Conservation (phyloP, 2,797 vertebrate species). For the Petrocephalus sullivani region DNA sequence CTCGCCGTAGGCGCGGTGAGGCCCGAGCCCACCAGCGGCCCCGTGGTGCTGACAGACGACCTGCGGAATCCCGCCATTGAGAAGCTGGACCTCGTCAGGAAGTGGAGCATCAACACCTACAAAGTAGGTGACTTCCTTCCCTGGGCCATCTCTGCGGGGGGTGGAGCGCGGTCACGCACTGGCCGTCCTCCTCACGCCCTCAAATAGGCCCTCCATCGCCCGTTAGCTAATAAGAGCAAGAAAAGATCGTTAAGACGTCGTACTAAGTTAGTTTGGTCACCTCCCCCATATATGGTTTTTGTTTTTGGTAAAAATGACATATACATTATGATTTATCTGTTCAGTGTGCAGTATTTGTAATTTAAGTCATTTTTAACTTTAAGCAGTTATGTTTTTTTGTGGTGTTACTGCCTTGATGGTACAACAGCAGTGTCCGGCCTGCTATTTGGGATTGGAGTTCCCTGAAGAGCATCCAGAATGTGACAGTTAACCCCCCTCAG, state of each 20-base stretch:
- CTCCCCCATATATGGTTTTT: not conserved
- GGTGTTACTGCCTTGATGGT: not conserved
- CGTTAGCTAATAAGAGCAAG: not conserved
- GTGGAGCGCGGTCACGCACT: not conserved
- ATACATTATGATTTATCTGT: not conserved
- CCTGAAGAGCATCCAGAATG: not conserved
- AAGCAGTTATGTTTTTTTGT: not conserved
- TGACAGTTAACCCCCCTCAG: not conserved
- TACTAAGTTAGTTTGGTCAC: not conserved
- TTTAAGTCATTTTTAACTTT: not conserved
- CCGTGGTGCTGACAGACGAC: constrained; percentile 87
- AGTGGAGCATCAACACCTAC: constrained; percentile 98
- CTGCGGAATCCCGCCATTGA: constrained; percentile 92
- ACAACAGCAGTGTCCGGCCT: not conserved
- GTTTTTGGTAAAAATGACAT: not conserved
- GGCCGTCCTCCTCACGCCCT: not conserved
- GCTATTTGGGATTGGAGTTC: not conserved
- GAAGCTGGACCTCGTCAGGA: constrained; percentile 92
- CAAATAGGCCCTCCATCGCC: not conserved
- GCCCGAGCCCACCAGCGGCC: constrained; percentile 61
- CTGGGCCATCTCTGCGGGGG: not conserved
- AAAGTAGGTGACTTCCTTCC: constrained; percentile 70
- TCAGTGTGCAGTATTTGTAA: not conserved
- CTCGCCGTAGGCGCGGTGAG: constrained; percentile 41
- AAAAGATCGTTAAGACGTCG: not conserved